Evolutionary conservation across 1,140 invertebrate species (phyloP).

Genomic region (Tetragonula clypearis): DNA sequence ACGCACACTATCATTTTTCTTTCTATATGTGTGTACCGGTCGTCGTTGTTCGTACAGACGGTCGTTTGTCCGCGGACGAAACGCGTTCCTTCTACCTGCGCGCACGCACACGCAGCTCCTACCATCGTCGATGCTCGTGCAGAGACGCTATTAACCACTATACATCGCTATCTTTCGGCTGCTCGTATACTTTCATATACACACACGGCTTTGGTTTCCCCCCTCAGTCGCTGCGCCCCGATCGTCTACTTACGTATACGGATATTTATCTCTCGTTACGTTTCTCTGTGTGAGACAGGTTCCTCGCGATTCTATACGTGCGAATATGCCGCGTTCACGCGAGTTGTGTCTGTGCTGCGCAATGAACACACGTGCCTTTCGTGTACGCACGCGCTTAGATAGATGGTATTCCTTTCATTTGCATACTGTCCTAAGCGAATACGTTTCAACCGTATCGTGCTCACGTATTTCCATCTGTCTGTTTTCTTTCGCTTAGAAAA

Average conservation of each 20-base stretch:
- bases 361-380: conserved; percentile 19
- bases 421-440: conserved; percentile 5
- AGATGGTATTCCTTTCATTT: conserved; percentile 18
- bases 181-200: neutral
- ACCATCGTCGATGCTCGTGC: neutral
- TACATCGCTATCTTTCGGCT: conserved; percentile 17
- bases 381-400: neutral
- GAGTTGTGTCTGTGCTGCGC: neutral
- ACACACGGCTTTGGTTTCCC: neutral
- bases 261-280: conserved; percentile 17
- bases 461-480: neutral
- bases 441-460: neutral
- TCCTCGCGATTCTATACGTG: neutral
- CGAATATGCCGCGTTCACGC: neutral
- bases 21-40: conserved; percentile 16
- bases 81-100: conserved; percentile 48
- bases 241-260: neutral
- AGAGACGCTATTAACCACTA: neutral
- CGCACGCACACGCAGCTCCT: conserved; percentile 15
- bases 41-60: neutral
- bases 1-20: conserved; percentile 47
- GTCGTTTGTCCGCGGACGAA: neutral
- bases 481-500: conserved; percentile 14
- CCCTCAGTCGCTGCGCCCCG: neutral
- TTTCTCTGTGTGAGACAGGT: conserved; percentile 16